phyloP scores from a whole-genome alignment of 35 echinoderm and acorn worm species.

The Patiria miniata region DNA sequence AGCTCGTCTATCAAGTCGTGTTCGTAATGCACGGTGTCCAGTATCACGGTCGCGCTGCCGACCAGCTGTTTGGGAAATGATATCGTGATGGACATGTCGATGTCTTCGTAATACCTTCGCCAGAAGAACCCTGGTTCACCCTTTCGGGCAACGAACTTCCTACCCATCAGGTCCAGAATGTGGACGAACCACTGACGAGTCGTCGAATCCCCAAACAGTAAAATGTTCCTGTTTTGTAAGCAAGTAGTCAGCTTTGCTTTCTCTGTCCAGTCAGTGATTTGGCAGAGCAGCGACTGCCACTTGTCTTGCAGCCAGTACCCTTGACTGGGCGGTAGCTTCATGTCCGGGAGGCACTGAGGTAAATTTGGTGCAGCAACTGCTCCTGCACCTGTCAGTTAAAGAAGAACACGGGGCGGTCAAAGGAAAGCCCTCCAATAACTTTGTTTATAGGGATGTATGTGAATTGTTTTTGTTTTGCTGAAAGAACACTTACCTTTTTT shows the following conservation, averaged over 20 bases:
- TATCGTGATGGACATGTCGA: neutral
- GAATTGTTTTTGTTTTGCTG: too few relatives aligned
- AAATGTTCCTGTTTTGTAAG: constrained; percentile 2
- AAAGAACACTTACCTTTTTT: too few relatives aligned
- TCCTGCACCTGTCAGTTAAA: neutral
- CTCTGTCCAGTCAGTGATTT: neutral
- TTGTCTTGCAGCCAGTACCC: neutral
- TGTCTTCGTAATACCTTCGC: neutral
- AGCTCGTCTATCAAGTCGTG: neutral
- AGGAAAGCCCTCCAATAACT: too few relatives aligned
- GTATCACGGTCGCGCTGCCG: neutral
- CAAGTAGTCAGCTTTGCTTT: neutral
- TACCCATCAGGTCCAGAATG: neutral
- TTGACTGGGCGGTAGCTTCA: neutral
- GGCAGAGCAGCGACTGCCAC: constrained; percentile 4
- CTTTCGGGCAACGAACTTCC: neutral
- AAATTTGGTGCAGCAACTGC: neutral
- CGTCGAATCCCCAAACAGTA: constrained; percentile 38
- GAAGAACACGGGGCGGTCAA: neutral
- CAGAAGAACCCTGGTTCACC: neutral
- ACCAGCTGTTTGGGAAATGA: neutral
- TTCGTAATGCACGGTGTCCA: neutral
- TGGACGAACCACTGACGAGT: constrained; percentile 25
- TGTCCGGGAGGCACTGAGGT: neutral
- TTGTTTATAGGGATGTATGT: too few relatives aligned